Percentiles rank a stretch among this genome's conserved stretches.
These are phyloP conservation scores for Anableps anableps DNA, from an alignment of 2,797 vertebrate species.

Conservation along the genomic window DNA sequence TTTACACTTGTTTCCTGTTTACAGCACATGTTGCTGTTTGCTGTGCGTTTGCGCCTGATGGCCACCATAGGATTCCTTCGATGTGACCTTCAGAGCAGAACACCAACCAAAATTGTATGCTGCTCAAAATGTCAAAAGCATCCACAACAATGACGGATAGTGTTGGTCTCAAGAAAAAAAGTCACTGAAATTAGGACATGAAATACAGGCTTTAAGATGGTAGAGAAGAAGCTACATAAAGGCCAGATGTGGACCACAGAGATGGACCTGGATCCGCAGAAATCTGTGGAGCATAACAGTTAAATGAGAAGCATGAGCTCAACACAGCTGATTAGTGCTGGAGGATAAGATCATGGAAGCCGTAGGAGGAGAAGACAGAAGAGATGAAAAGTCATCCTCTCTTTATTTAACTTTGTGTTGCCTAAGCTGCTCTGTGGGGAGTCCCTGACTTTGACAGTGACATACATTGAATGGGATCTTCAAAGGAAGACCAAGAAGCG, in stretches of 20 bases:
- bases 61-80: too few relatives aligned
- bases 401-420: slow-evolving; percentile 46
- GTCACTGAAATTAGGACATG: slow-evolving; percentile 12
- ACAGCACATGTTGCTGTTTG: too few relatives aligned
- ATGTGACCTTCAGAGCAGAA: slow-evolving; percentile 38
- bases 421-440: slow-evolving; percentile 59
- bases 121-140: slow-evolving; percentile 10
- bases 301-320: slow-evolving; percentile 18
- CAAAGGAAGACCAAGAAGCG: slow-evolving; percentile 64
- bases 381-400: slow-evolving; percentile 42
- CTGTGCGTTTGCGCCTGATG: too few relatives aligned
- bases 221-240: neutral
- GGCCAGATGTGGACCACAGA: neutral
- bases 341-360: slow-evolving; percentile 17
- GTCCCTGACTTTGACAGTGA: slow-evolving; percentile 46
- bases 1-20: too few relatives aligned
- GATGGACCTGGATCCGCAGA: neutral
- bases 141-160: neutral
- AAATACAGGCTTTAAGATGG: slow-evolving; percentile 1
- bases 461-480: slow-evolving; percentile 61
- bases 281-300: slow-evolving; percentile 9
- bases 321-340: slow-evolving; percentile 18
- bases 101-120: slow-evolving; percentile 47
- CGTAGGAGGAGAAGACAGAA: slow-evolving; percentile 24
- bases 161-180: neutral